phyloP scores from a whole-genome alignment of 2,888 invertebrate species.

The Brachycybe producta region DNA sequence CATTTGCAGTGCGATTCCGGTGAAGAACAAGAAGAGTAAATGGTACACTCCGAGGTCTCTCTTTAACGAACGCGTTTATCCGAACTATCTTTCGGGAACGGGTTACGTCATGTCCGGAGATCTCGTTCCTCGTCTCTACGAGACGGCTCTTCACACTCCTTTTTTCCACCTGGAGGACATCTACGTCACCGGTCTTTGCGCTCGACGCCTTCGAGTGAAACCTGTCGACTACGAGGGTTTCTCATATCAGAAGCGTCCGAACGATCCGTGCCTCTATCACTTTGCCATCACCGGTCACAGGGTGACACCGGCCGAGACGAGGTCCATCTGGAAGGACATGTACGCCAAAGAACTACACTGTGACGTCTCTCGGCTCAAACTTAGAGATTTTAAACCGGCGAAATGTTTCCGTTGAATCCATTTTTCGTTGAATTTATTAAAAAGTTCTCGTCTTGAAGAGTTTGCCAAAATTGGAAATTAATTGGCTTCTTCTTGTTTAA shows the following conservation, averaged over 20 bases:
- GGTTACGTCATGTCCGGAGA: conserved; percentile 61
- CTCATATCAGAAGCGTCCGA: conserved; percentile 41
- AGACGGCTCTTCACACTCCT: conserved; percentile 51
- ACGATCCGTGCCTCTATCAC: conserved; percentile 37
- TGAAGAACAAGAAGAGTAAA: conserved; percentile 57
- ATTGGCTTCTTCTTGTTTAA: no score
- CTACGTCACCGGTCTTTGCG: conserved; percentile 47
- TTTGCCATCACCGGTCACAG: conserved; percentile 27
- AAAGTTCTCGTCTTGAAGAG: no score
- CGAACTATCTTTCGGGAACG: conserved; percentile 67
- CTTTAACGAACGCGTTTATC: conserved; percentile 56
- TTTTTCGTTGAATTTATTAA: not conserved
- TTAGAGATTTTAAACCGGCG: conserved; percentile 9
- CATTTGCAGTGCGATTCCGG: conserved; percentile 64
- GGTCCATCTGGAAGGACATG: conserved; percentile 24
- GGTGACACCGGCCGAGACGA: conserved; percentile 25
- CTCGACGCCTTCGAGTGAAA: conserved; percentile 43
- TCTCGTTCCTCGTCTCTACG: conserved; percentile 50
- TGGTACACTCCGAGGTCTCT: conserved; percentile 72
- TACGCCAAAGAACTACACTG: conserved; percentile 1
- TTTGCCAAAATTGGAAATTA: not conserved
- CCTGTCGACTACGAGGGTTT: conserved; percentile 54
- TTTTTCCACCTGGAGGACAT: conserved; percentile 47
- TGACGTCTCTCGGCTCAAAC: conserved; percentile 1
- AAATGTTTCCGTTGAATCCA: conserved; percentile 10